Evolutionary conservation across 53 echinoderm and acorn worm genomes (phyloP), one percentile per base, ranked within the genome.

Genomic region (Arbacia lixula): DNA sequence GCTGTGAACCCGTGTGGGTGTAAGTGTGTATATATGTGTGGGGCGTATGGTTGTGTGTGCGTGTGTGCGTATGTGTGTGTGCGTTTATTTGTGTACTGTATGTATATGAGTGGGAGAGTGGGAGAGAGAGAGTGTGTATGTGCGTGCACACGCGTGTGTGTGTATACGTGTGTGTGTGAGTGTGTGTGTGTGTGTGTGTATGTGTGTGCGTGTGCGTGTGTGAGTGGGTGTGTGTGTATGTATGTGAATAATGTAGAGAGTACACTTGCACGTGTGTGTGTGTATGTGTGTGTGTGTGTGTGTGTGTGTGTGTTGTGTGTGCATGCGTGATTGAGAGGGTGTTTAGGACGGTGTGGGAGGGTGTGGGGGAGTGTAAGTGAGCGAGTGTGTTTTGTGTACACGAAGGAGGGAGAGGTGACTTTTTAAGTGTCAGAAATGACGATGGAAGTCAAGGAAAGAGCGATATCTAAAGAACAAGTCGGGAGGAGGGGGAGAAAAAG

Each of bases 161-260:
- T n/a, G n/a, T n/a, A n/a, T n/a, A n/a, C n/a, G n/a, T n/a, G n/a
- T 53, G 53, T 33, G 74, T 53, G 51, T 53, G 35, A 30, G 74
- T 74, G 16, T 74, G 31, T 53, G 20, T 20, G 74, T 53, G 74
- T 6, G 74, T 20, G 74, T 53, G 35, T 27, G 30, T 53, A 57
- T 57, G 58, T 20, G 58, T 46, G 11, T 22, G 42, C n/a, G n/a
- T n/a, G n/a, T n/a, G n/a, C n/a, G n/a, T n/a, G n/a, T n/a, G n/a
- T n/a, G n/a, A n/a, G n/a, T n/a, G n/a, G n/a, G n/a, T n/a, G n/a
- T n/a, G n/a, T n/a, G n/a, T n/a, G n/a, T 53, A 34, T 33, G 74
- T 53, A 33, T 53, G 35, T 34, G 74, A 51, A 12, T 74, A 21
- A 31, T 6, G 10, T 50, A 32, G 74, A 5, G 74, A 14, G 74